These are phyloP conservation scores for Lutraria lutraria DNA, from an alignment of 2,888 invertebrate species.

Conservation along the genomic window DNA sequence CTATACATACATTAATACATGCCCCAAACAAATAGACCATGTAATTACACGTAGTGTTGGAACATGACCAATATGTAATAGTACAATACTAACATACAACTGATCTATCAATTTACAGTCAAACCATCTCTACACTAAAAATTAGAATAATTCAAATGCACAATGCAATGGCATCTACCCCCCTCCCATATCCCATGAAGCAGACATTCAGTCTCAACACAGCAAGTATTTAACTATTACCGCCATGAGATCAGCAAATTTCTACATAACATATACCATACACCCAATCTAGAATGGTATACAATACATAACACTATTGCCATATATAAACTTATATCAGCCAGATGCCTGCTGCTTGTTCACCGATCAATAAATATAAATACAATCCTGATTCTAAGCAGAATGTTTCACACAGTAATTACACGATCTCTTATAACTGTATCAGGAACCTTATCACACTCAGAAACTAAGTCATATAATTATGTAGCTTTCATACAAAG, in stretches of 20 bases:
- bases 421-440: neutral
- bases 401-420: neutral
- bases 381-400: neutral
- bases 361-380: neutral
- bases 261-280: constrained; percentile 9
- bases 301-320: neutral
- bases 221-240: neutral
- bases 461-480: too few relatives aligned
- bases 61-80: too few relatives aligned
- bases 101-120: neutral
- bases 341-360: neutral
- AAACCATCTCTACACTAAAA: neutral
- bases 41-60: too few relatives aligned
- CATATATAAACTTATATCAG: neutral
- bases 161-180: neutral
- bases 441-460: too few relatives aligned
- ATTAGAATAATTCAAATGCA: neutral
- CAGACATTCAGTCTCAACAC: neutral
- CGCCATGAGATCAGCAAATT: neutral
- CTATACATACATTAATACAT: too few relatives aligned
- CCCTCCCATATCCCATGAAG: neutral
- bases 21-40: too few relatives aligned
- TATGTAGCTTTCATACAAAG: too few relatives aligned
- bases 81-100: neutral
- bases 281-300: neutral